A percentile compares a stretch with the other conserved stretches of the same genome.
These are phyloP conservation scores for Phoebastria nigripes DNA, from an alignment of 2,797 vertebrate genomes.

Conservation along the genomic window DNA sequence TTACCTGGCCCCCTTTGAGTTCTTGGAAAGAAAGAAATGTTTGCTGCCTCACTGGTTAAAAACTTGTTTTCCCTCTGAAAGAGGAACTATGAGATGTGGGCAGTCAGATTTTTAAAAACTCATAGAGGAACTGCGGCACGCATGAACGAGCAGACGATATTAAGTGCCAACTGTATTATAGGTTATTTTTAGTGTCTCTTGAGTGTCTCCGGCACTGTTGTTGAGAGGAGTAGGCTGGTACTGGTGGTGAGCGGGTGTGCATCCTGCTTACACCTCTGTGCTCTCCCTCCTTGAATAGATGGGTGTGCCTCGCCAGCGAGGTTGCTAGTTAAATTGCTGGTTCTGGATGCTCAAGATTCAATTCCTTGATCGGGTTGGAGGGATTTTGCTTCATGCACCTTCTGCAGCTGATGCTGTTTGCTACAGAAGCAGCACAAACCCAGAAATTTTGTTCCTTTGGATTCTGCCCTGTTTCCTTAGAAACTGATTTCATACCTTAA, in stretches of 20 bases:
- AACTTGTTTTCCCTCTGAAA: background rate
- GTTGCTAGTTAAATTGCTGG: background rate
- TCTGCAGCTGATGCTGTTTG: background rate
- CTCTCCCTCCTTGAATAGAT: background rate
- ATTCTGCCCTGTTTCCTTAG: slow-evolving; percentile 20
- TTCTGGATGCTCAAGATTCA: background rate
- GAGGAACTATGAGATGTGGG: background rate
- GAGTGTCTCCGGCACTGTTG: background rate
- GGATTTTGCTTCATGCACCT: background rate
- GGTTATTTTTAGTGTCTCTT: background rate
- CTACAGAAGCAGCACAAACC: background rate
- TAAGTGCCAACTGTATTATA: background rate
- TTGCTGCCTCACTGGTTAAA: background rate
- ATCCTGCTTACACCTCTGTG: background rate
- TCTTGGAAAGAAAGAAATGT: background rate
- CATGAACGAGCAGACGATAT: background rate
- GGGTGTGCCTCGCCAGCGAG: background rate
- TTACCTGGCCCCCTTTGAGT: background rate
- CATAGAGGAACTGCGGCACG: background rate
- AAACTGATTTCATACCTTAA: background rate
- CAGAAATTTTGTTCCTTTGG: background rate
- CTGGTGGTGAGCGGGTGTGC: background rate
- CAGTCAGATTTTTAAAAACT: background rate
- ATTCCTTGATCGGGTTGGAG: background rate
- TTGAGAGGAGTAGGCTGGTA: background rate